Conservation (phyloP, 2,888 invertebrate species). For the Byasa hedistus region DNA sequence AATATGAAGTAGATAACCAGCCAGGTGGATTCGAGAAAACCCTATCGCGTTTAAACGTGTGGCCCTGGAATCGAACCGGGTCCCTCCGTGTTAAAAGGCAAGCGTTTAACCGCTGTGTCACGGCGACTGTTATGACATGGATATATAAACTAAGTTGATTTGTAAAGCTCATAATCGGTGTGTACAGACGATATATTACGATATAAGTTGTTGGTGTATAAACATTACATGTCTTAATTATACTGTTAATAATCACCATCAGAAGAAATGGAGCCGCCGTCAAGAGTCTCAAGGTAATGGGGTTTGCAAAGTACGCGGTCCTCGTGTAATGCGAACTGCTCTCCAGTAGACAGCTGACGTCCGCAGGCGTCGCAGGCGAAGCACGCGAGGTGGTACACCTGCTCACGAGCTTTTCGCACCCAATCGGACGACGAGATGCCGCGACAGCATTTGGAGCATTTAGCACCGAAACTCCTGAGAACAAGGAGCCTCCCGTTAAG, state of each 20-base stretch:
- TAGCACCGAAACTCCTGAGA: slow-evolving; percentile 94
- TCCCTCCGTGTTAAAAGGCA: too few species aligned
- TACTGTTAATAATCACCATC: slow-evolving; percentile 82
- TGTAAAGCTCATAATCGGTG: background rate
- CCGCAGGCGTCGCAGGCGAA: slow-evolving; percentile 99
- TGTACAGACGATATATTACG: background rate
- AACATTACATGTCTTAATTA: background rate
- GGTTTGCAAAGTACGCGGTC: slow-evolving; percentile 97
- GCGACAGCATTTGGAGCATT: slow-evolving; percentile 97
- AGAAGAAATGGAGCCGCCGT: slow-evolving; percentile 93
- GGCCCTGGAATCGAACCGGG: too few species aligned
- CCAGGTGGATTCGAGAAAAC: too few species aligned
- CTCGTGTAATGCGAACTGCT: slow-evolving; percentile 98
- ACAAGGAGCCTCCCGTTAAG: slow-evolving; percentile 28
- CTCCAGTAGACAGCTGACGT: slow-evolving; percentile 94
- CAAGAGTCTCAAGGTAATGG: slow-evolving; percentile 96
- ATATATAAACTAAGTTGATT: too few species aligned
- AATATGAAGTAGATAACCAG: too few species aligned
- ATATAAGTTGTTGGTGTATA: background rate
- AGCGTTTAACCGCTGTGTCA: too few species aligned
- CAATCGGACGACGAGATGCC: slow-evolving; percentile 97
- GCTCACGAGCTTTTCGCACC: slow-evolving; percentile 96
- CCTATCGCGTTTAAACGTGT: too few species aligned
- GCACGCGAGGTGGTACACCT: slow-evolving; percentile 98
- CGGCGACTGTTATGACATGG: too few species aligned